Percentiles rank a stretch among this genome's conserved stretches.
Conservation (phyloP, 2,888 invertebrate species). For the Himalopsyche kuldschensis region DNA sequence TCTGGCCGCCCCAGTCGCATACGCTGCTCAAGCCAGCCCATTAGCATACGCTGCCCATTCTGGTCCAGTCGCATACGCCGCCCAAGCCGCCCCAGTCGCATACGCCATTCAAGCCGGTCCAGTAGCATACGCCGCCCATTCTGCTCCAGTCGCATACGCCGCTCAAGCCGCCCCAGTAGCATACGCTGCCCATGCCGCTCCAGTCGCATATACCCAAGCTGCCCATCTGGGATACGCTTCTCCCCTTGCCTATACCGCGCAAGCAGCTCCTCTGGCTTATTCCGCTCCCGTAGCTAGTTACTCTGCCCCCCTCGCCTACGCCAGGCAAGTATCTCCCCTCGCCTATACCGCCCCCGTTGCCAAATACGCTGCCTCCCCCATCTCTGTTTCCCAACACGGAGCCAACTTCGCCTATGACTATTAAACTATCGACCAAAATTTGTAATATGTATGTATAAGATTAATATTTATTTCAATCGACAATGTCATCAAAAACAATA, state of each 20-base stretch:
- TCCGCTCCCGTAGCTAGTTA: neutral
- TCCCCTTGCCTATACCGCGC: constrained; percentile 25
- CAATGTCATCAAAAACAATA: neutral
- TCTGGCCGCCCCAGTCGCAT: constrained; percentile 39
- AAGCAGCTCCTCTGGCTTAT: constrained; percentile 21
- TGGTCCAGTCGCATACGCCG: constrained; percentile 24
- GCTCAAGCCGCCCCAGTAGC: constrained; percentile 50
- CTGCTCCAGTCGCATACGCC: constrained; percentile 42
- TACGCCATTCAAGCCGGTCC: constrained; percentile 41
- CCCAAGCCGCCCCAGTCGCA: constrained; percentile 44
- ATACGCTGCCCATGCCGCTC: constrained; percentile 44
- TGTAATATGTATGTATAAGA: too few species aligned
- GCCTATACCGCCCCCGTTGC: constrained; percentile 12
- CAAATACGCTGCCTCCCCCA: constrained; percentile 6
- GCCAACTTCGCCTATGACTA: constrained; percentile 28
- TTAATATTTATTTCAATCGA: neutral
- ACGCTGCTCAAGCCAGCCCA: constrained; percentile 12
- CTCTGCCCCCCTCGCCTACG: constrained; percentile 4
- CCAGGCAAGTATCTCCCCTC: constrained; percentile 7
- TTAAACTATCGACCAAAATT: neutral
- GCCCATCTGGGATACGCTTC: constrained; percentile 42
- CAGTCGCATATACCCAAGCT: constrained; percentile 36
- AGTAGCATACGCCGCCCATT: constrained; percentile 46
- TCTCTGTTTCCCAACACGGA: neutral
- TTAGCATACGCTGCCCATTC: constrained; percentile 23